Conservation (phyloP, 2,113 vertebrate species). For the Antechinus stuartii region DNA sequence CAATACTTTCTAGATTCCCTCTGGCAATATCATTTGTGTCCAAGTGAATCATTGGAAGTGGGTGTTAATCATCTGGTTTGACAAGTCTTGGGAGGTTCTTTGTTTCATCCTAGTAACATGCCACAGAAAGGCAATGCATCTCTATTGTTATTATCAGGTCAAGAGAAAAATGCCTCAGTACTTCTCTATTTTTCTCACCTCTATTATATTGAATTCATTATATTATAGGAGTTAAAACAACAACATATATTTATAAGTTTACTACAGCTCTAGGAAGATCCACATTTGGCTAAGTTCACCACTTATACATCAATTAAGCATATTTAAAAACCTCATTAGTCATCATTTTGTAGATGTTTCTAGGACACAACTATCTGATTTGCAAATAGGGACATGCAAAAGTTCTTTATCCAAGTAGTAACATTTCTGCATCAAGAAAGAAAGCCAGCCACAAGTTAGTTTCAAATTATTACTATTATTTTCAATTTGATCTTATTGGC, state of each 20-base stretch:
- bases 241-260: conserved; percentile 26
- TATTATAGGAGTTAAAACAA: conserved; percentile 47
- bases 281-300: conserved; percentile 54
- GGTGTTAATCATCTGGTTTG: background rate
- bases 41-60: background rate
- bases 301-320: conserved; percentile 71
- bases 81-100: background rate
- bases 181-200: background rate
- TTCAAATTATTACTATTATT: background rate
- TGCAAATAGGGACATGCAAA: conserved; percentile 82
- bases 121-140: conserved; percentile 17
- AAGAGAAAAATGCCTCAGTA: background rate
- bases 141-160: background rate
- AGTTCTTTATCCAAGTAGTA: conserved; percentile 61
- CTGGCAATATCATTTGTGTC: background rate
- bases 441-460: background rate
- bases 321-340: conserved; percentile 75
- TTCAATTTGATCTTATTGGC: background rate
- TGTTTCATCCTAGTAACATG: background rate
- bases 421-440: background rate
- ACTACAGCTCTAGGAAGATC: conserved; percentile 48
- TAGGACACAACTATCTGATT: conserved; percentile 75
- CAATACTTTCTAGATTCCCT: background rate
- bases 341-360: conserved; percentile 70
- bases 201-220: conserved; percentile 40